Evolutionary conservation across 2,888 invertebrate species (phyloP).

Genomic region (Yponomeuta evonymella): DNA sequence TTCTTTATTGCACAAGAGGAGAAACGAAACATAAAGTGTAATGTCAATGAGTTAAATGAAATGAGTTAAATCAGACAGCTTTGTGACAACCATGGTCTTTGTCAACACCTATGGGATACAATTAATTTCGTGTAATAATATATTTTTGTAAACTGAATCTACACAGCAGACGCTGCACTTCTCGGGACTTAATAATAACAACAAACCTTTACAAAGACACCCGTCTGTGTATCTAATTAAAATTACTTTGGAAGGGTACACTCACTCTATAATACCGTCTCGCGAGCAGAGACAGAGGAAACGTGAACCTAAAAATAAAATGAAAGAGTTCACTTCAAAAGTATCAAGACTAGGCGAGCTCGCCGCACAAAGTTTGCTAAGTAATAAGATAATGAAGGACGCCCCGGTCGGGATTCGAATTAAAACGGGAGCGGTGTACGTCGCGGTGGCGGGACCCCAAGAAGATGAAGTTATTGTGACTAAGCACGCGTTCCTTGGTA

Average conservation of each 20-base stretch:
- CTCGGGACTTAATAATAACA: too few species aligned
- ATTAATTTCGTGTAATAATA: too few species aligned
- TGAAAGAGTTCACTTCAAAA: conserved; percentile 22
- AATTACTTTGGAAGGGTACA: not conserved
- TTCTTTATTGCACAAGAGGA: too few species aligned
- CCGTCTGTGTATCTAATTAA: not conserved
- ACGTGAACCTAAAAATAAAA: not conserved
- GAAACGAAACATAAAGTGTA: too few species aligned
- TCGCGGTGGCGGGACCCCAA: conserved; percentile 28
- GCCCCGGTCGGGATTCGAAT: conserved; percentile 70
- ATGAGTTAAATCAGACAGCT: too few species aligned
- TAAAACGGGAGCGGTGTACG: conserved; percentile 56
- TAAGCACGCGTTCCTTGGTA: not conserved
- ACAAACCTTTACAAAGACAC: too few species aligned
- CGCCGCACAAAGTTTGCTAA: conserved; percentile 62
- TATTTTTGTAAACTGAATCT: too few species aligned
- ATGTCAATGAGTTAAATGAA: too few species aligned
- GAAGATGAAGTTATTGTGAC: not conserved
- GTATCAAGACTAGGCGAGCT: conserved; percentile 44
- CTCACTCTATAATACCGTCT: not conserved
- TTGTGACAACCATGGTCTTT: too few species aligned
- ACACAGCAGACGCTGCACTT: conserved; percentile 4
- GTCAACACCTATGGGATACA: too few species aligned
- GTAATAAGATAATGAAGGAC: conserved; percentile 76
- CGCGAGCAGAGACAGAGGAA: not conserved